Base-by-base conservation (phyloP, 1,140 invertebrate species). In the Alviniconcha marisindica region DNA sequence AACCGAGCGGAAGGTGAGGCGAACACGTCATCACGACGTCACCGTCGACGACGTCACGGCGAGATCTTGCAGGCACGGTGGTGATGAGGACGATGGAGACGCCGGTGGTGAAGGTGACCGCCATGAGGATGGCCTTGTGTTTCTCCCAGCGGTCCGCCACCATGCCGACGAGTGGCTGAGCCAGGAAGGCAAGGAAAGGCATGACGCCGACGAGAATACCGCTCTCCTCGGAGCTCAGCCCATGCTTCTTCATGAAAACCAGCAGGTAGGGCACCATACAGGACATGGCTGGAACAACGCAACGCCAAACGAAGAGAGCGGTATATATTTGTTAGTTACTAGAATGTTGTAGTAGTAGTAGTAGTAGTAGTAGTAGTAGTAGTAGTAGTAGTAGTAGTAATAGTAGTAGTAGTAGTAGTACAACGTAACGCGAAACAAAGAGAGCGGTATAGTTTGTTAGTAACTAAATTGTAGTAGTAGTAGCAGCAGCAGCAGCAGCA, bases 31-130 rank as follows among this genome's bases (percentile, higher is more conserved):
- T n/a, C 7, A 5, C 7, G 60, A 63, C 60, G 28, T 31, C 60
- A 24, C 28, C 7, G 10, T 7, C 24, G 66, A 40, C 73, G 88
- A 89, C 79, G 90, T 89, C 44, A 83, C 79, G 28, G 87, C 18
- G 36, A 12, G 2, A n/a, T 31, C 84, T 85, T 38, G 56, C 24
- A 18, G 90, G 89, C 18, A 88, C 85, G 36, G 89, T 74, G 1
- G 90, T 36, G 12, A 92, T 84, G 1, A 88, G 69, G 33, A 89
- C 69, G 73, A 90, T 89, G 28, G 86, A 87, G 2, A 91, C 51
- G 40, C 87, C 88, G 60, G 87, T 85, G 21, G 88, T 51, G 14
- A 89, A 1, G 21, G 82, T 83, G 38, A 85, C 83, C 12, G 88
- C 0, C 12, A 89, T 78, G 0, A 87, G 48, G 18, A 82, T 66